Evolutionary conservation across 1,140 invertebrate species (phyloP), one percentile per base, ranked within the genome.

Genomic region (Popillia japonica): DNA sequence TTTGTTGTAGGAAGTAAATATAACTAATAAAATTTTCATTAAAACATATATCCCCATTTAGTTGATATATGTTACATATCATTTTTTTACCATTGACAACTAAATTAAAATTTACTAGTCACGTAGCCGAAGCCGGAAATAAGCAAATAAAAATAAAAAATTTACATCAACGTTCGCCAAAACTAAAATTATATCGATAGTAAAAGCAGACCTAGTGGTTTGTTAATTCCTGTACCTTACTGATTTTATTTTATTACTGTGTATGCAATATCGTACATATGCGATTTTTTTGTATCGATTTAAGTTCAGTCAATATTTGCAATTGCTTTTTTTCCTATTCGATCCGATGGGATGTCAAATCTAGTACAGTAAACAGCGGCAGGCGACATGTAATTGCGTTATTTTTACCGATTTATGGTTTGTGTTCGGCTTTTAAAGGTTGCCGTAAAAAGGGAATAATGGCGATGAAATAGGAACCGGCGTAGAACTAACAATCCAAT

Each of bases 181-280:
- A 10, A 48, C 44, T 14, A 48, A 48, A 48, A 48, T 14, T 48
- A 48, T 2, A 34, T 34, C 27, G 27, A 2, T 4, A 34, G 2
- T 34, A 34, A 4, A 34, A 2, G 27, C 27, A 68, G 22, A 3
- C 22, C 61, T 9, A 8, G 61, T 4, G 22, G 11, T 68, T 68
- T 22, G 61, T 10, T 68, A 27, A 68, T 68, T 68, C 61, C 4
- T 27, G 20, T 11, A 27, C 61, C 61, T 68, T 68, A 68, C 27
- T 68, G 61, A 68, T 68, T 48, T 68, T 68, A 68, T 68, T 68
- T 68, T 68, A 68, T 17, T 17, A 68, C 22, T 22, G 61, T 22
- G 8, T 68, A 68, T 68, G 7, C 61, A 68, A 17, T 20, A 27
- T 34, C 9, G 22, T 22, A 22, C 22, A 3, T 23, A 7, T 17